Base-by-base conservation (phyloP, 2,888 invertebrate genomes). In the Dorcus parallelipipedus region DNA sequence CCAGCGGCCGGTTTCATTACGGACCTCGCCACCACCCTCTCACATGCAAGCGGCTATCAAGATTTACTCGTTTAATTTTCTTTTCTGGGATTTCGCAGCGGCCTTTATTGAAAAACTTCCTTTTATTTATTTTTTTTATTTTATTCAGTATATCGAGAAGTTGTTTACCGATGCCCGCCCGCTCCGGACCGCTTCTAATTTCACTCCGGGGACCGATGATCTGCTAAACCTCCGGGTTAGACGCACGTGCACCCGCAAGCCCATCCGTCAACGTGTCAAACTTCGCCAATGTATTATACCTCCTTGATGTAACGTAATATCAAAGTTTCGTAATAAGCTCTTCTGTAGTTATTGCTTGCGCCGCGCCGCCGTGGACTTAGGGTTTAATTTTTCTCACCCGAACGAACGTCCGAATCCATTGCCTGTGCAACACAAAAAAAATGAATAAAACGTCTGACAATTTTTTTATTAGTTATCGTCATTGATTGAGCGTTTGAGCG, bases 261-360 rank as follows among this genome's bases (percentile, higher is more conserved):
- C 70, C 71, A 73, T 73, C 72, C 72, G 73, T 74, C 73, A 74
- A 70, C 68, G 68, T 71, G 72, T 72, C 73, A 73, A 74, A 74
- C 73, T 74, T 74, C 73, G 65, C 73, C 74, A 72, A 74, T 73
- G 73, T 71, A 71, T 74, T 72, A 73, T 69, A 66, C 49, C 65
- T 67, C 65, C 66, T 71, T 68, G 68, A 71, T 72, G 71, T 69
- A 33, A 33, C 26, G 26, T 33, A 73, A 73, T 74, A 73, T 73
- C 70, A 70, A 74, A 74, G 70, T 73, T 74, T 73, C 70, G 67
- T 72, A 71, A 73, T 74, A 73, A 71, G 69, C 65, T 67, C 62
- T 57, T 66, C 67, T 65, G 64, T 64, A 69, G 68, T 71, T 69
- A 69, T 70, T 67, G n/a, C 49, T 38, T 20, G 42, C 8, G 14